A percentile compares a stretch with the other conserved stretches of the same genome.
Evolutionary conservation across 2,113 vertebrate genomes (phyloP).

Genomic region (Callospermophilus lateralis): DNA sequence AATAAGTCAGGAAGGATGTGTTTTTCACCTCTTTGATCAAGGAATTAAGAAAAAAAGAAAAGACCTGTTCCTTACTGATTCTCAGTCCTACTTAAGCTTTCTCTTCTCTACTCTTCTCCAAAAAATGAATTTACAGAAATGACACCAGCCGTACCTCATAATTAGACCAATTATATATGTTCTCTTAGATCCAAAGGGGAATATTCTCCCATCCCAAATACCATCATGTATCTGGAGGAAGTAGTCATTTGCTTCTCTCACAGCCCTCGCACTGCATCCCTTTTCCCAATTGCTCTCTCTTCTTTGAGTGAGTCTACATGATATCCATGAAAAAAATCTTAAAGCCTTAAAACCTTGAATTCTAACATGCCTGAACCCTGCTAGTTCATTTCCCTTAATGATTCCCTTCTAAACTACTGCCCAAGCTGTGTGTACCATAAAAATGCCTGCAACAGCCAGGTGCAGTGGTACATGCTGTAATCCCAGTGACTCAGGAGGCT

Average conservation of each 20-base stretch:
- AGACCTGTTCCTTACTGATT: not conserved
- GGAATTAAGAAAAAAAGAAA: not conserved
- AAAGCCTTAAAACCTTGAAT: constrained; percentile 1
- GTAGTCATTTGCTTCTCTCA: not conserved
- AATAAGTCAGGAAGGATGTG: not conserved
- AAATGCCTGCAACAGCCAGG: not conserved
- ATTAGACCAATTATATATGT: not conserved
- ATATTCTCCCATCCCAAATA: not conserved
- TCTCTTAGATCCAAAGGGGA: not conserved
- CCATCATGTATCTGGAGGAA: not conserved
- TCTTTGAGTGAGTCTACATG: not conserved
- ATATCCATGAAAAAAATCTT: not conserved
- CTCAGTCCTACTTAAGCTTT: not conserved
- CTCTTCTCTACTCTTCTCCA: not conserved
- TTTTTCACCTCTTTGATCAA: not conserved
- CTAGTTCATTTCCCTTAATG: not conserved
- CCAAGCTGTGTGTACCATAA: not conserved
- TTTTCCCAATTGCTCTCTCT: not conserved
- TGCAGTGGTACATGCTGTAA: too few relatives aligned
- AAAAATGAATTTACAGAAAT: not conserved
- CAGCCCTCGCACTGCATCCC: not conserved
- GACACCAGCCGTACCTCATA: not conserved
- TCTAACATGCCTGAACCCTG: not conserved
- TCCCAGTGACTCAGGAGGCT: too few relatives aligned
- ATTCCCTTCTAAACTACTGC: not conserved